Percentiles rank a stretch among this genome's conserved stretches.
Conservation (phyloP, 1,140 invertebrate genomes). For the Drosophila quadrilineata region DNA sequence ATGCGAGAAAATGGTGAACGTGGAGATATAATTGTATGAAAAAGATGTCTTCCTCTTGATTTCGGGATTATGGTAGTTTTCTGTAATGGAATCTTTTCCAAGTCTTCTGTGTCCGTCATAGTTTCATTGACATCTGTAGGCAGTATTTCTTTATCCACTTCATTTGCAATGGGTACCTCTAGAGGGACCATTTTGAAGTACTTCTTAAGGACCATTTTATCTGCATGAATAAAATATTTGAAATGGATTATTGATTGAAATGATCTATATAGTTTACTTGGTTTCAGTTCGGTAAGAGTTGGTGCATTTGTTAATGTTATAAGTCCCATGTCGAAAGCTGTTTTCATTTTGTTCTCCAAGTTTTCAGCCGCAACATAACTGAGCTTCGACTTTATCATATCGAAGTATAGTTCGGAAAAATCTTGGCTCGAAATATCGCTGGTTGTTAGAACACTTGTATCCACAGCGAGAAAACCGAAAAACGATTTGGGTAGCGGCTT, state of each 20-base stretch:
- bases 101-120: too few relatives aligned
- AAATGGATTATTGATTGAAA: not conserved
- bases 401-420: not conserved
- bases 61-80: too few relatives aligned
- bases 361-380: not conserved
- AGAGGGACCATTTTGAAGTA: too few relatives aligned
- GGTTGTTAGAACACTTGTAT: not conserved
- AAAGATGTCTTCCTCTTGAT: too few relatives aligned
- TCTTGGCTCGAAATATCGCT: not conserved
- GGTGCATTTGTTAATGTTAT: slow-evolving; percentile 8
- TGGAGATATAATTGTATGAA: too few relatives aligned
- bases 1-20: too few relatives aligned
- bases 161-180: too few relatives aligned
- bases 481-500: slow-evolving; percentile 6
- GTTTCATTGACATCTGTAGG: too few relatives aligned
- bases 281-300: not conserved
- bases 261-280: not conserved
- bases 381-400: not conserved
- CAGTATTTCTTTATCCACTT: too few relatives aligned
- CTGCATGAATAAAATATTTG: not conserved
- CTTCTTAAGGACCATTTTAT: too few relatives aligned
- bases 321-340: not conserved
- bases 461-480: slow-evolving; percentile 18
- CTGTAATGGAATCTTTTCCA: too few relatives aligned
- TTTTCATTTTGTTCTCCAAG: not conserved